Base-by-base conservation (phyloP, 1,140 invertebrate species). In the Drosophila lacteicornis region DNA sequence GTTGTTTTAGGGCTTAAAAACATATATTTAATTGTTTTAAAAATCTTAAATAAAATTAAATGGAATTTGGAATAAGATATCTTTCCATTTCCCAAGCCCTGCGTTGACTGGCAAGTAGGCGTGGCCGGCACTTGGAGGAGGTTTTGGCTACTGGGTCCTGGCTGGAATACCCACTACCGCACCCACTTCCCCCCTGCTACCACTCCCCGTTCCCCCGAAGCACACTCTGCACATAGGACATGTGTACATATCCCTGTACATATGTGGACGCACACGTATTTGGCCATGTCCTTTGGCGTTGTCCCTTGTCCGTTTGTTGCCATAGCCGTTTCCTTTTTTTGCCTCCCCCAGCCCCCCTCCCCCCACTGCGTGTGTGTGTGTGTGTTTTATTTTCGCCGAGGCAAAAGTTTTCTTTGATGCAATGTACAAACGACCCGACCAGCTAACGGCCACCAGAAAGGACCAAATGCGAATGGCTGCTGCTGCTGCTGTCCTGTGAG, bases 331-430 rank as follows among this genome's bases (percentile, higher is more conserved):
- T 55, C 40, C 62, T 80, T 79, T 83, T 80, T 80, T 66, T 59
- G 43, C 77, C 66, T 59, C 58, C 56, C 76, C 19, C 19, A 19
- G 19, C 19, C 19, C 19, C 19, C 19, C 19, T 19, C 19, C 58
- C 56, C 76, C 36, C 63, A 81, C 81, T 85, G 85, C 81, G 85
- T 74, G 68, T 69, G 57, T 63, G 56, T 67, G 61, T 75, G 51
- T 66, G 61, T 88, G 75, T 65, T 81, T 81, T 81, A 81, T 82
- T 81, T 83, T 79, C 81, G 49, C 59, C 68, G 45, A 27, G 60
- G 70, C 43, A 70, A 62, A 82, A 90, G 69, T 90, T 90, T 90
- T 81, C 85, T 90, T 90, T 90, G 85, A 90, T 90, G 85, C 85
- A 90, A 90, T 90, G 79, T 82, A 90, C 85, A 90, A 90, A 79